Evolutionary conservation across 2,888 invertebrate genomes (phyloP).

Genomic region (Scelioninae gen. 2): DNA sequence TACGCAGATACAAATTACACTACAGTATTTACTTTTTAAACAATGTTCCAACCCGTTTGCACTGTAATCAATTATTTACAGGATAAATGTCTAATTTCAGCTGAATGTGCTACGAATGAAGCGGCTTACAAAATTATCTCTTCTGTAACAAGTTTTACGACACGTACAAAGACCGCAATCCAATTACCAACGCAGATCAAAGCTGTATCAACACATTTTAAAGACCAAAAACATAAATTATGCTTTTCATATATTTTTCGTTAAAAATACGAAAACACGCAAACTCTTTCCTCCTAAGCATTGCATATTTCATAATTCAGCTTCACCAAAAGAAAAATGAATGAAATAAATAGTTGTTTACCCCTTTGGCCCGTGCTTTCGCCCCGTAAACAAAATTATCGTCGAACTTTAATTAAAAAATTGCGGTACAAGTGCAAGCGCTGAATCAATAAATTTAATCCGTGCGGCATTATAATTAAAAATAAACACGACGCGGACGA

Average conservation of each 20-base stretch:
- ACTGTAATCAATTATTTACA: constrained; percentile 1
- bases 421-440: constrained; percentile 4
- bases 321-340: background rate
- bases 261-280: background rate
- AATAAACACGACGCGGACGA: constrained; percentile 31
- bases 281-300: background rate
- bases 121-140: constrained; percentile 7
- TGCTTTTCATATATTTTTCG: background rate
- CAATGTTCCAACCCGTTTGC: background rate
- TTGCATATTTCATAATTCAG: background rate
- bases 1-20: no score
- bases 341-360: constrained; percentile 4
- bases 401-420: constrained; percentile 25
- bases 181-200: constrained; percentile 8
- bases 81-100: background rate
- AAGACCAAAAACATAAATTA: background rate
- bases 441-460: constrained; percentile 31
- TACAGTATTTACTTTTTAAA: no score
- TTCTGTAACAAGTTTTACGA: constrained; percentile 2
- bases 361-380: background rate
- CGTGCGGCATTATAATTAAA: constrained; percentile 29
- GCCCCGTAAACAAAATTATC: constrained; percentile 7
- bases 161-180: constrained; percentile 8
- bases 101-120: background rate
- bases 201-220: no score